These are phyloP conservation scores for Trachythela sp. DNA, from an alignment of 64 coral and sea anemone species.

Conservation along the genomic window DNA sequence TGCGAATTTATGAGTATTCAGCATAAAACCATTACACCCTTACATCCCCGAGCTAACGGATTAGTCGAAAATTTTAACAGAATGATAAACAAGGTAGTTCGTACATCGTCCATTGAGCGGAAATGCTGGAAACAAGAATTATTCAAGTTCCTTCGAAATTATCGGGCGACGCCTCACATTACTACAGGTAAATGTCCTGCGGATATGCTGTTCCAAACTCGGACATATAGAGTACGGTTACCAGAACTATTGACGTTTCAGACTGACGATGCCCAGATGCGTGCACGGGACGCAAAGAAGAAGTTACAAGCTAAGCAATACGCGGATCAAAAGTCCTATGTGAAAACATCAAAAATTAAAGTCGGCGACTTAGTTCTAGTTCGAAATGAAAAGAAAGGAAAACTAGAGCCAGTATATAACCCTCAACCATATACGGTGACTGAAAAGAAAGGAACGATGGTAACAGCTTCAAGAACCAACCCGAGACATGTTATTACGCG, in stretches of 20 bases:
- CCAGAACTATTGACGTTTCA: not conserved
- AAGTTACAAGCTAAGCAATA: not conserved
- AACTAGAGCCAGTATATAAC: not conserved
- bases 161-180: not conserved
- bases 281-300: not conserved
- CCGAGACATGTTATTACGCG: not conserved
- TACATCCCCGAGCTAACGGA: not conserved
- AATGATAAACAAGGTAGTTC: not conserved
- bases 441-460: not conserved
- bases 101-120: not conserved
- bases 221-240: not conserved
- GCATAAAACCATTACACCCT: conserved; percentile 2
- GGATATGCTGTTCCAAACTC: not conserved
- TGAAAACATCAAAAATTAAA: not conserved
- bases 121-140: conserved; percentile 20
- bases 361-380: not conserved
- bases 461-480: not conserved
- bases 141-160: conserved; percentile 10
- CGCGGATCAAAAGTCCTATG: not conserved
- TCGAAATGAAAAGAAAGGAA: conserved; percentile 23
- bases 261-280: not conserved
- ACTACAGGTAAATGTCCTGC: not conserved
- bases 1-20: not conserved
- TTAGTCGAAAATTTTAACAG: conserved; percentile 14
- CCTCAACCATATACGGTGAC: not conserved